Evolutionary conservation across 1,140 invertebrate genomes (phyloP), one percentile per base, ranked within the genome.

Genomic region (Eulimnadia texana): DNA sequence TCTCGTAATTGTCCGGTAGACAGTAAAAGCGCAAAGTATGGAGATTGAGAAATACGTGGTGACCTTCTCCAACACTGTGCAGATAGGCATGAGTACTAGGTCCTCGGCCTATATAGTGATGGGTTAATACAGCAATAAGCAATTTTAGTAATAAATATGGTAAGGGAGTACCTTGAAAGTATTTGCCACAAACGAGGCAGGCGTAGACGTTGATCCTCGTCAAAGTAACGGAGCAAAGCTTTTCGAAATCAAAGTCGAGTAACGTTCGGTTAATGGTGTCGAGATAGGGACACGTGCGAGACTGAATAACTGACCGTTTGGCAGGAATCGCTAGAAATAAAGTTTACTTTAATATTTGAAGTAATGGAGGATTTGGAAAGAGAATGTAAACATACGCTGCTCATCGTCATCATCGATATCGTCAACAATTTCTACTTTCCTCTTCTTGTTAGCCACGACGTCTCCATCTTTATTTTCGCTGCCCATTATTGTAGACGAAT

Each of bases 181-280:
- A 99, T 77, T 99, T 99, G 22, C 97, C 97, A 76, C 97, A 99
- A 1, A 99, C 93, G 29, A 99, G 78, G 73, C 97, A 99, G n/a
- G 95, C 96, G 75, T 99, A 99, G 23, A 99, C 95, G 80, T 99
- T 99, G 58, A 99, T 95, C 70, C 97, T 85, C 0, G 94, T 98
- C 50, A 99, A 73, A 2, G 95, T 98, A 22, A 99, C 86, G 1
- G 94, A 99, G 72, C 97, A 99, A 2, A 99, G 75, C 73, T 99
- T 99, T 73, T 99, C 97, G 80, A 99, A 99, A 78, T 99, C 97
- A 80, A 99, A 99, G 77, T 99, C 97, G 55, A 99, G 76, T 65
- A 98, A 84, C 71, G 94, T 91, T 55, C 93, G 80, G 74, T 98
- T 96, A 51, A 98, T 98, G 19, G 93, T 96, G 70, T 98, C 95